Percentiles rank a stretch among this genome's conserved stretches.
These are phyloP conservation scores for Elephas maximus DNA, from an alignment of 2,113 vertebrate genomes.

Conservation along the genomic window DNA sequence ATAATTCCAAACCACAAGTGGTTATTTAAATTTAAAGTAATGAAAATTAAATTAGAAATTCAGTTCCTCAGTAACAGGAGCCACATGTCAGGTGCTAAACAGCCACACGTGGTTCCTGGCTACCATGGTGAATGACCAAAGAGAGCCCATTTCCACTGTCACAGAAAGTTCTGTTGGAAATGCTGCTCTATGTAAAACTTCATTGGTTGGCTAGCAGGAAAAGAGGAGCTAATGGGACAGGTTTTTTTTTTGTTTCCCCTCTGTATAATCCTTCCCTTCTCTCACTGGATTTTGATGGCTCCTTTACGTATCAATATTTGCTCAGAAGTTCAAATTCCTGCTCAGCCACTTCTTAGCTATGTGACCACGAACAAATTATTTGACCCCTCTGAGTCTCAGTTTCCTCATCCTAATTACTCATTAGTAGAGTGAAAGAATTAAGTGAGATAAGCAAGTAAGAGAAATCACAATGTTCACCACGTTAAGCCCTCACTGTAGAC, in stretches of 20 bases:
- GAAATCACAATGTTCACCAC: constrained; percentile 64
- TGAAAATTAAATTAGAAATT: constrained; percentile 43
- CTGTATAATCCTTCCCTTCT: not conserved
- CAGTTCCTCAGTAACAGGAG: not conserved
- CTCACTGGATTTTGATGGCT: not conserved
- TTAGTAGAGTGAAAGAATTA: constrained; percentile 55
- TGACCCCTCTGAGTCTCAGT: constrained; percentile 57
- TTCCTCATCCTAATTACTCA: constrained; percentile 68
- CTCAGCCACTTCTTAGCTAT: constrained; percentile 12
- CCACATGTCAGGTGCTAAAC: not conserved
- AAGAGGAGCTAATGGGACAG: not conserved
- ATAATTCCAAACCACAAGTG: not conserved
- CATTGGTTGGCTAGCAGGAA: not conserved
- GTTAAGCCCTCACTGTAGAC: constrained; percentile 54
- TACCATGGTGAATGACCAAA: not conserved
- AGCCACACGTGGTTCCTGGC: not conserved
- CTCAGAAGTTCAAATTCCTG: constrained; percentile 40
- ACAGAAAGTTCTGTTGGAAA: not conserved
- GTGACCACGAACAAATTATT: constrained; percentile 50
- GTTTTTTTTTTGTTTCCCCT: not conserved
- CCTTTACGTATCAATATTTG: constrained; percentile 24
- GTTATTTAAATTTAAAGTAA: not conserved
- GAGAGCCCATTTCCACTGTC: not conserved
- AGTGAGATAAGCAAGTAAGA: constrained; percentile 68
- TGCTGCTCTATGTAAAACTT: constrained; percentile 25